Base-by-base conservation (phyloP, 2,113 vertebrate genomes). In the Xenopus borealis region DNA sequence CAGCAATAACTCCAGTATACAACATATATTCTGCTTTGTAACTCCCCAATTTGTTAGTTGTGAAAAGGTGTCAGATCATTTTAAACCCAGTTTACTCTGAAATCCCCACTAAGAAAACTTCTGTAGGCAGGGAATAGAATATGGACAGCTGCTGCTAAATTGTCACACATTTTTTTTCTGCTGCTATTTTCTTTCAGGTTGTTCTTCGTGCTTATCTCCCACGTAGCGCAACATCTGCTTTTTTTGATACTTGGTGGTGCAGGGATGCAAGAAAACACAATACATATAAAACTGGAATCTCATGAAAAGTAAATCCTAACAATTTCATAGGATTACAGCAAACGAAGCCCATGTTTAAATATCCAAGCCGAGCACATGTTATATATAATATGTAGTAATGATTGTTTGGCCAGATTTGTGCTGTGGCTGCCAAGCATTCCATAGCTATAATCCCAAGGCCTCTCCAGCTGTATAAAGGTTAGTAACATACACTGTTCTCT, bases 371-470 rank as follows among this genome's bases (percentile, higher is more conserved):
- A 33, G 47, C 62, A 66, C 62, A 73, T 73, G 71, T 66, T 73
- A 73, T 66, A 73, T 73, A 73, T 73, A 73, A 52, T 64, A 66
- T 57, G 40, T 46, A 65, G 65, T 73, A 66, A 73, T 50, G 57
- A 66, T 73, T 13, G 33, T 66, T 73, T 73, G 65, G 62, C 71
- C 62, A 73, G 66, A 73, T 73, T 73, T 66, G 71, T 52, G 65
- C 62, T 57, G 16, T 44, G 13, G 62, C 62, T 73, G 71, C 71
- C 71, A 73, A 73, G 66, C 62, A 73, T 73, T 73, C 62, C n/a
- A 45, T 17, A 33, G n/a, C 58, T 50, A 23, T 73, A 73, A 73
- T 66, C 71, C 71, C 7, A 18, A 73, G 33, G 66, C 57, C 30
- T 64, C 50, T 65, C 65, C 71, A 73, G 62, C 71, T 73, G 62